A percentile compares a stretch with the other conserved stretches of the same genome.
phyloP scores from a whole-genome alignment of 2,113 vertebrate species.

The Limanda limanda region DNA sequence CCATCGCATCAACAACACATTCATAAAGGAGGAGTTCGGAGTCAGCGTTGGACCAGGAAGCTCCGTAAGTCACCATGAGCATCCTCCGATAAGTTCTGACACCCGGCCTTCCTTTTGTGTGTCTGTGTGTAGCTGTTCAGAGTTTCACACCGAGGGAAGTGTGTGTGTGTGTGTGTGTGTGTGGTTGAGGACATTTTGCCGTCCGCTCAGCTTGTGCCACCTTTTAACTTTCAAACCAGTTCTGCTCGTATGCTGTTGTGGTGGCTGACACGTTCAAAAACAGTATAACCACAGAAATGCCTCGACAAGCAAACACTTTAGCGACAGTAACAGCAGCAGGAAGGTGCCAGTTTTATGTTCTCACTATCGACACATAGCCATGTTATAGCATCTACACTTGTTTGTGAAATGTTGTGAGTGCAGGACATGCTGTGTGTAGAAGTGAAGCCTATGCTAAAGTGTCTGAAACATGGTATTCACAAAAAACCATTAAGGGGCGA shows the following conservation, averaged over 20 bases:
- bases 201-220: neutral
- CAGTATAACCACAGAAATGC: neutral
- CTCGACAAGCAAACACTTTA: neutral
- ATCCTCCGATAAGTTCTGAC: neutral
- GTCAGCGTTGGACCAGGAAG: slow-evolving; percentile 82
- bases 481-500: no score
- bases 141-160: no score
- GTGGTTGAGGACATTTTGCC: neutral
- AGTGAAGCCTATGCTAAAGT: no score
- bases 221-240: neutral
- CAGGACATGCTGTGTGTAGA: no score
- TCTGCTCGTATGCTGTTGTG: neutral
- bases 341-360: no score
- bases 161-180: no score
- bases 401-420: no score
- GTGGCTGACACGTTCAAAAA: neutral
- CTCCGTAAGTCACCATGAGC: slow-evolving; percentile 69
- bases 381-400: no score
- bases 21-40: slow-evolving; percentile 84
- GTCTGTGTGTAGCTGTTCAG: no score
- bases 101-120: no score
- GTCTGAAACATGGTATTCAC: no score
- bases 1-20: slow-evolving; percentile 82
- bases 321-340: neutral
- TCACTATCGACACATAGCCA: no score